Base-by-base conservation (phyloP, 2,888 invertebrate genomes). In the Drosophila paranaensis region DNA sequence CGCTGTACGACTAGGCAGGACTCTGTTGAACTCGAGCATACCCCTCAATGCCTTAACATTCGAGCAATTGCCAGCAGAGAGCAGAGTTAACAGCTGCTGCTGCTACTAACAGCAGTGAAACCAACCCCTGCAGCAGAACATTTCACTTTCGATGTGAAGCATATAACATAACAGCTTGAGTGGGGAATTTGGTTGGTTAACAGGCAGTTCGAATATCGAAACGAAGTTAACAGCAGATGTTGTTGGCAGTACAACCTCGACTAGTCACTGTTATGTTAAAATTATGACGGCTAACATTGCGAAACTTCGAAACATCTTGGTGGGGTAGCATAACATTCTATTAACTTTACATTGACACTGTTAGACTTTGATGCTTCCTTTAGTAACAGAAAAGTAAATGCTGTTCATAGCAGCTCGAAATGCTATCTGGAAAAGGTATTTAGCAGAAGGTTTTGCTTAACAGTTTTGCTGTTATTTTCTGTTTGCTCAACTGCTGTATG, bases 191-290 rank as follows among this genome's bases (percentile, higher is more conserved):
- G 2, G 6, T n/a, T n/a, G n/a, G 3, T 1, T 14, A 27, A 40
- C 40, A 40, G 54, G 54, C 3, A 9, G 27, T 27, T 35, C 65
- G 65, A 71, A 51, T 13, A 42, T 46, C 20, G 46, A 71, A 56
- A 6, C 3, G 14, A 20, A 11, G 10, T 20, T 11, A 35, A 30
- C n/a, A 11, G 13, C 5, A 3, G 2, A 33, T 55, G 43, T 30
- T 55, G 20, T 20, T 14, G 14, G 9, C 51, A 33, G 53, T 9
- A 0, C 2, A 6, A 14, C 4, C 30, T 6, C 25, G 39, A 16
- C 33, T 27, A 27, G 10, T 1, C 3, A 5, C 13, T 20, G 53
- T 20, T 20, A 20, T 20, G 20, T 20, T 20, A 20, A 20, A 0
- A 20, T 20, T 1, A 20, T 20, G 20, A 20, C n/a, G n/a, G n/a